Conservation (phyloP, 2,113 vertebrate species). For the Nyctereutes procyonoides region DNA sequence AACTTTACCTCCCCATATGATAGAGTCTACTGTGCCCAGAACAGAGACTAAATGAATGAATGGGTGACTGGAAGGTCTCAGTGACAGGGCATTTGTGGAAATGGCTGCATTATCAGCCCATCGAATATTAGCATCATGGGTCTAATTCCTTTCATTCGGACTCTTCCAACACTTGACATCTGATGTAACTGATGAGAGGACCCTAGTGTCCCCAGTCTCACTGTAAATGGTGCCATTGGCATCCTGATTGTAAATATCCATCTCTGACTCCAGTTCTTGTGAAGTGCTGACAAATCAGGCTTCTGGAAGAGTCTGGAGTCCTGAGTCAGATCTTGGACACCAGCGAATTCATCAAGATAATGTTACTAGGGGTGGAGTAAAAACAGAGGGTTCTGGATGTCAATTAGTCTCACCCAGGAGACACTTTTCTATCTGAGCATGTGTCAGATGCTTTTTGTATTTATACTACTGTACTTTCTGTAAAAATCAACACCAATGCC, state of each 20-base stretch:
- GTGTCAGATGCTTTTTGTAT: slow-evolving; percentile 16
- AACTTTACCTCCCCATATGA: background rate
- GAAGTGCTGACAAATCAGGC: background rate
- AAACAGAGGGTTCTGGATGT: background rate
- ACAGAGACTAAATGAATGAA: slow-evolving; percentile 20
- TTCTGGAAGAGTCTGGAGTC: background rate
- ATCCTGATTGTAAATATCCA: background rate
- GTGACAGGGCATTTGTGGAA: background rate
- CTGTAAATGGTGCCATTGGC: slow-evolving; percentile 1
- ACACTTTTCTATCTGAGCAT: slow-evolving; percentile 15
- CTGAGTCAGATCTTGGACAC: background rate
- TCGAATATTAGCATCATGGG: background rate
- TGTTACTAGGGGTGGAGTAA: background rate
- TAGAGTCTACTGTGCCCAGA: background rate
- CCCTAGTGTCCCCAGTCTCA: background rate
- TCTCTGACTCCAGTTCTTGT: slow-evolving; percentile 19
- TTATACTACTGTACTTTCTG: background rate
- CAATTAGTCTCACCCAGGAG: background rate
- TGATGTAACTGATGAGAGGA: background rate
- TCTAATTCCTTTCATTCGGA: background rate
- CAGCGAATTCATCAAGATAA: background rate
- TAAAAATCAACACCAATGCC: slow-evolving; percentile 26
- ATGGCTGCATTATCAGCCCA: background rate
- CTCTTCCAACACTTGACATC: background rate
- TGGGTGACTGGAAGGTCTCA: background rate